Base-by-base conservation (phyloP, 1,140 invertebrate species). In the Trachelipus rathkii region DNA sequence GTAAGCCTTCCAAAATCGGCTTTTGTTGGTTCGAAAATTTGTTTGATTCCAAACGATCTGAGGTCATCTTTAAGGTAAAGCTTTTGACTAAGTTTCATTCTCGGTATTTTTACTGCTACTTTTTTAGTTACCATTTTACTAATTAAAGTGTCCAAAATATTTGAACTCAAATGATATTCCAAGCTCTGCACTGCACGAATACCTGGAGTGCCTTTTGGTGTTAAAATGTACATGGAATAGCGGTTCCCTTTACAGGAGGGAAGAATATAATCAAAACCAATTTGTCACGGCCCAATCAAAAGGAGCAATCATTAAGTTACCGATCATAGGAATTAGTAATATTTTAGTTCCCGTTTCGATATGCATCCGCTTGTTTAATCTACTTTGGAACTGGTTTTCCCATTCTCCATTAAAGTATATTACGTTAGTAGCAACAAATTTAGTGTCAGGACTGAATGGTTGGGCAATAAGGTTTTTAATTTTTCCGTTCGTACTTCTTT, bases 351-450 rank as follows among this genome's bases (percentile, higher is more conserved):
- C 78, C 4, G 81, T 74, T 60, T 83, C 67, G 84, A 94, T 81
- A 89, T 89, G 53, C 83, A 82, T 0, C 81, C 66, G 0, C 77
- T 81, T 0, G 93, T 95, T n/a, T 0, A 82, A 82, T 0, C 85
- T 83, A n/a, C 82, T 81, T 13, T 80, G 66, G 73, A 96, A 95
- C 0, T 89, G 88, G 7, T 87, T 85, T 71, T 88, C 87, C 94
- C 94, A 96, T 44, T 87, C 85, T 11, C 92, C 93, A 86, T 94
- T 95, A 84, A 95, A 96, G 83, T 95, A 93, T 60, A 95, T 87
- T 10, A 93, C 93, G 85, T 95, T 95, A 0, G 93, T 85, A 0
- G 95, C 85, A 8, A 95, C 88, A 24, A 94, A 76, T 75, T 87
- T 85, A 85, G 87, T 79, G 89, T 90, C 84, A 0, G 86, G 77